These are phyloP conservation scores for Ctenoplectra terminalis DNA, from an alignment of 1,140 invertebrate genomes.

Conservation along the genomic window DNA sequence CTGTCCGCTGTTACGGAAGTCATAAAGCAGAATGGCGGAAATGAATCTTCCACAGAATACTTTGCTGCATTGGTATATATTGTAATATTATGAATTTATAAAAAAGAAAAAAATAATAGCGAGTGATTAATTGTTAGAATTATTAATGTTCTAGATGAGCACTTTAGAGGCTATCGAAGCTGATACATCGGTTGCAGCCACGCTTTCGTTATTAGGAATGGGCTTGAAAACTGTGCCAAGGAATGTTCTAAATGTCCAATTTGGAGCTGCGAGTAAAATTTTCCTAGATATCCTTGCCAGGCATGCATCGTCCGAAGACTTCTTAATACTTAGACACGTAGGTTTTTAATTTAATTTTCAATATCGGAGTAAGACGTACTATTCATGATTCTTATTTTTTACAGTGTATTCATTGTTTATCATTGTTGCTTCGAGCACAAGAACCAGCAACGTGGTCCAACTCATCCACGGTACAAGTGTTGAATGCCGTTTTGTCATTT, in stretches of 20 bases:
- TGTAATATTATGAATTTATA: conserved; percentile 26
- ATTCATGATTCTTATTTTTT: conserved; percentile 38
- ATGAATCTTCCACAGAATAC: conserved; percentile 95
- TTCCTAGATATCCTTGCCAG: conserved; percentile 89
- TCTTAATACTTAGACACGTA: conserved; percentile 87
- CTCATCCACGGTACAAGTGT: conserved; percentile 89
- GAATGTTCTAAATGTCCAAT: conserved; percentile 89
- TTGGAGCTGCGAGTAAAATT: conserved; percentile 88
- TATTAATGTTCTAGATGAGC: conserved; percentile 86
- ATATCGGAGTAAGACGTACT: background rate
- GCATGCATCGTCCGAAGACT: conserved; percentile 88
- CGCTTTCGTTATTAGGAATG: conserved; percentile 92
- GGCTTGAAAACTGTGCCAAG: conserved; percentile 93
- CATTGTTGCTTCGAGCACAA: conserved; percentile 91
- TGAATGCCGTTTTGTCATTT: conserved; percentile 90
- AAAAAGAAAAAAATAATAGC: too few relatives aligned
- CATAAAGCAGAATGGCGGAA: conserved; percentile 94
- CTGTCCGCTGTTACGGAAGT: conserved; percentile 96
- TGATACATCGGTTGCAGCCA: conserved; percentile 87
- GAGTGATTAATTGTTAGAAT: too few relatives aligned
- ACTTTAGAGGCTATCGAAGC: conserved; percentile 88
- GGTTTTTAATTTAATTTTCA: conserved; percentile 64
- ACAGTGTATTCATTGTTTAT: conserved; percentile 88
- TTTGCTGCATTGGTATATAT: conserved; percentile 91
- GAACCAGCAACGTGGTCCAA: conserved; percentile 90